Percentiles rank a stretch among this genome's conserved stretches.
Evolutionary conservation across 2,113 vertebrate genomes (phyloP).

Genomic region (Marmota flaviventris): DNA sequence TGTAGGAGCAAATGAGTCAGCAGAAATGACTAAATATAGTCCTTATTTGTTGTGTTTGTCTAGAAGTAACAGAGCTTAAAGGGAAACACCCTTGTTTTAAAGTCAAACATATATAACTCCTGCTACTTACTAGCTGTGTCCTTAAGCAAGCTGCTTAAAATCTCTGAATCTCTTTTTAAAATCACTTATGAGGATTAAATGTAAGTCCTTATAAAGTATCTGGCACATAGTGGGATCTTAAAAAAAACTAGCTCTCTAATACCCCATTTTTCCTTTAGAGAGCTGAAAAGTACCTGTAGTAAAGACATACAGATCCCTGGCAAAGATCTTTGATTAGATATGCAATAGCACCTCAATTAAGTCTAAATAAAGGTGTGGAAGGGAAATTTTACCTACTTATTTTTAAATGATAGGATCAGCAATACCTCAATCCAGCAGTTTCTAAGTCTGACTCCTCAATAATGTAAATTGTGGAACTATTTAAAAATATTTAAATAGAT

Average conservation of each 20-base stretch:
- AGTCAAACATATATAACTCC: neutral
- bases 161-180: neutral
- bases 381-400: neutral
- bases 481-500: constrained; percentile 4
- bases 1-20: neutral
- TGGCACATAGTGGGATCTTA: neutral
- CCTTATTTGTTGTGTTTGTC: neutral
- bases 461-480: neutral
- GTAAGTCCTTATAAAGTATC: neutral
- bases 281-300: neutral
- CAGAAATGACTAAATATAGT: neutral
- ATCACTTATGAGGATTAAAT: neutral
- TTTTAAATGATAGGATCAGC: neutral
- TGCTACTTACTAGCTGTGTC: neutral
- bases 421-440: neutral
- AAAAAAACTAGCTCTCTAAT: neutral
- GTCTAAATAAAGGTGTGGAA: neutral
- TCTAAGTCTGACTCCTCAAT: neutral
- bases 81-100: neutral
- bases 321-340: neutral
- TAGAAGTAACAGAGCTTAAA: neutral
- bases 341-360: neutral
- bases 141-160: neutral
- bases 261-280: neutral
- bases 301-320: neutral